Base-by-base conservation (phyloP, 92 coral and sea anemone species). In the Epizoanthus illoricatus region DNA sequence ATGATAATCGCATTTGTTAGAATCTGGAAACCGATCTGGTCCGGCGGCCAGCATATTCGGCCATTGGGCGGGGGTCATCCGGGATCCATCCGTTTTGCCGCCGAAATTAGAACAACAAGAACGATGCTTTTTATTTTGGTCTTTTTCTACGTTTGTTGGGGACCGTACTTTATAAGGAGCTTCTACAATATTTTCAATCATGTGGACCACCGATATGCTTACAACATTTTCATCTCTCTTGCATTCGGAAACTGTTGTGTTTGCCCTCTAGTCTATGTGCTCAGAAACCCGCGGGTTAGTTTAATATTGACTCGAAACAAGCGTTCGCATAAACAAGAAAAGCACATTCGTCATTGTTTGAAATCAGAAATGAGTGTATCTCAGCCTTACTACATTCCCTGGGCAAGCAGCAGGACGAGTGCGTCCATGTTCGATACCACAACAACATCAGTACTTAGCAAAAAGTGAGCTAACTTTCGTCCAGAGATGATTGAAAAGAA, bases 251-350 rank as follows among this genome's bases (percentile, higher is more conserved):
- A 93, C 19, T 83, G 89, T 58, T 86, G 95, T 6, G 23, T 88
- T 0, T 89, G 92, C 17, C 92, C 97, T 0, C 18, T 93, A 39
- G 69, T 91, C 42, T 93, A 90, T 55, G 86, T 92, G 13, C 54
- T 88, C 2, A 74, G 97, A 76, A 93, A 90, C 49, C 92, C 94
- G 16, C 87, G 97, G 5, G 75, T 93, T 15, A 93, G 91, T 70
- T 76, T 88, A 9, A 83, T 91, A 11, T 52, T 91, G 23, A 58
- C 90, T 2, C 84, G 90, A 21, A 84, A 78, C 5, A 92, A 63
- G 70, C 81, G 88, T 43, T 40, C 63, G 49, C 60, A 81, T 36
- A 90, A 61, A 39, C 60, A 79, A 76, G 89, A 52, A 52, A 15
- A 81, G 54, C 91, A 82, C 3, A 81, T 91, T 83, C 28, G 28